Conservation (phyloP, 2,888 invertebrate genomes). For the Stenotaenia linearis region DNA sequence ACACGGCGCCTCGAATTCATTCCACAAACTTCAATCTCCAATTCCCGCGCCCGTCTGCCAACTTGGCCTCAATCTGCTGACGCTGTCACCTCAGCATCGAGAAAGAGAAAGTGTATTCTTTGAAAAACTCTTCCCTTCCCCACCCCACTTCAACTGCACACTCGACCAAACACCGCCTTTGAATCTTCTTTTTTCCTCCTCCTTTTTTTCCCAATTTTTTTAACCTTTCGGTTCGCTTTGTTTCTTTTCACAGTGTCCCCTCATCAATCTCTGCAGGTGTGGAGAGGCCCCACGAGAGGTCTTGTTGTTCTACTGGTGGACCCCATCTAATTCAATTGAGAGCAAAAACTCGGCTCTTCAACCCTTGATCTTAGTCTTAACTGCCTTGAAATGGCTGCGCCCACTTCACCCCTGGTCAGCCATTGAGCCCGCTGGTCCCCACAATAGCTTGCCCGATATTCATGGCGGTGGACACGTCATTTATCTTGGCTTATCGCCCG, state of each 20-base stretch:
- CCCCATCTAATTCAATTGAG: slow-evolving; percentile 28
- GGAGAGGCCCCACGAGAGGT: slow-evolving; percentile 29
- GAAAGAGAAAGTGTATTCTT: slow-evolving; percentile 13
- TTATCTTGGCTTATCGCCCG: slow-evolving; percentile 8
- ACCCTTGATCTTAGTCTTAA: slow-evolving; percentile 7
- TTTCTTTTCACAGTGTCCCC: slow-evolving; percentile 13
- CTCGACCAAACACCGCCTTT: background rate
- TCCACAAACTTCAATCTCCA: slow-evolving; percentile 19
- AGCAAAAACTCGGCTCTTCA: slow-evolving; percentile 30
- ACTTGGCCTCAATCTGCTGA: slow-evolving; percentile 19
- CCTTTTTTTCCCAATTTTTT: background rate
- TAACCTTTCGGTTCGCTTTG: background rate
- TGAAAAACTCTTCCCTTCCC: background rate
- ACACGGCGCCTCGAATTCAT: slow-evolving; percentile 15
- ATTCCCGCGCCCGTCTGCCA: slow-evolving; percentile 11
- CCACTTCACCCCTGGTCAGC: slow-evolving; percentile 15
- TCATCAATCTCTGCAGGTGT: slow-evolving; percentile 24
- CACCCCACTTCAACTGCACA: background rate
- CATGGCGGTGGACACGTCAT: slow-evolving; percentile 2
- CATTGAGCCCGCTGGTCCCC: slow-evolving; percentile 13
- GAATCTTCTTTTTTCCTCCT: background rate
- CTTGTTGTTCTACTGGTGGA: slow-evolving; percentile 30
- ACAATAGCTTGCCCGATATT: background rate
- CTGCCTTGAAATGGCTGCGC: slow-evolving; percentile 15
- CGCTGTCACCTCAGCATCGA: slow-evolving; percentile 3